These are phyloP conservation scores for Phenganax subtilis DNA, from an alignment of 92 coral and sea anemone species.

Conservation along the genomic window DNA sequence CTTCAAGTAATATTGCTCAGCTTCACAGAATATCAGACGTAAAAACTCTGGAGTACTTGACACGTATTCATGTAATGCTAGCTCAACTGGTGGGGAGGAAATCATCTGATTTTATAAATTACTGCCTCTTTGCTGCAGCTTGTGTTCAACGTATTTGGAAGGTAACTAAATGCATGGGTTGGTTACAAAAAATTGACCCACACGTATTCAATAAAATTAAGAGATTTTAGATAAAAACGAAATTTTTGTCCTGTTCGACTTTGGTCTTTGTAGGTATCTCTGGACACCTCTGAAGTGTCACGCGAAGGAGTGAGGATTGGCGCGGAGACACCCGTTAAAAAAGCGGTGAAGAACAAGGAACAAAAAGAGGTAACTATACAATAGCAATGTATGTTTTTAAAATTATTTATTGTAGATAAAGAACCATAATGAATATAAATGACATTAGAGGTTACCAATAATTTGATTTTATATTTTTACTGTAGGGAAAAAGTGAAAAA, in stretches of 20 bases:
- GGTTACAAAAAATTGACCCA: too few relatives aligned
- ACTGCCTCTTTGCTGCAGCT: conserved; percentile 72
- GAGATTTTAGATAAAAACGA: too few relatives aligned
- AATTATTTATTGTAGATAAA: too few relatives aligned
- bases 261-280: conserved; percentile 58
- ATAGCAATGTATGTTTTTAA: too few relatives aligned
- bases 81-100: conserved; percentile 91
- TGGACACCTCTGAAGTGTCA: conserved; percentile 71
- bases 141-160: conserved; percentile 82
- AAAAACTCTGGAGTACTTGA: conserved; percentile 75
- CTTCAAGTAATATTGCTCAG: conserved; percentile 52
- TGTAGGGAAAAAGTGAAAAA: conserved; percentile 64
- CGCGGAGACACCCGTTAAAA: conserved; percentile 68
- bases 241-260: neutral
- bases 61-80: conserved; percentile 86
- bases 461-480: conserved; percentile 45
- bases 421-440: too few relatives aligned
- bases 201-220: too few relatives aligned
- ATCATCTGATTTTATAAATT: conserved; percentile 76
- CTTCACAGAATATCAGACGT: conserved; percentile 70
- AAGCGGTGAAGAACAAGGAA: conserved; percentile 64
- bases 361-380: conserved; percentile 61
- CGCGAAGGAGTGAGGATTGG: conserved; percentile 92
- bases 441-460: neutral
- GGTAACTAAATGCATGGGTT: conserved; percentile 44